These are phyloP conservation scores for Tetranychus urticae DNA, from an alignment of 1,140 invertebrate genomes.

Conservation along the genomic window DNA sequence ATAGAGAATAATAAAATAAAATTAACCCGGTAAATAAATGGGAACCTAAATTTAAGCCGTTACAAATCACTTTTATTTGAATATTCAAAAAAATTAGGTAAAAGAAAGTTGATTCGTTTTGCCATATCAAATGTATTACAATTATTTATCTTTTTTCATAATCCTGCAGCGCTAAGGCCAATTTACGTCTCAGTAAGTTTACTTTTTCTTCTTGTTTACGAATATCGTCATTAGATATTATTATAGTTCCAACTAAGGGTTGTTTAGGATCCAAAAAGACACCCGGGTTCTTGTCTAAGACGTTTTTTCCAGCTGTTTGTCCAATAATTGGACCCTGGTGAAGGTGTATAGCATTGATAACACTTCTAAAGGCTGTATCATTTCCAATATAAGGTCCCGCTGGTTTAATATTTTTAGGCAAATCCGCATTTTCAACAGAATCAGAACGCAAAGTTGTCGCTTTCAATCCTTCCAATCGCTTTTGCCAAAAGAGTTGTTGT, in stretches of 20 bases:
- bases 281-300: conserved; percentile 71
- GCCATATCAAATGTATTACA: too few relatives aligned
- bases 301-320: conserved; percentile 53
- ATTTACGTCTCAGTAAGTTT: conserved; percentile 33
- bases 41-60: not conserved
- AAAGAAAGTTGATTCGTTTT: too few relatives aligned
- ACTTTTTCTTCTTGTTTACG: conserved; percentile 41
- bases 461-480: conserved; percentile 65
- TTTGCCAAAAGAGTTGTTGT: conserved; percentile 93
- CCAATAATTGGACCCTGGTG: conserved; percentile 56
- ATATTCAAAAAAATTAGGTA: too few relatives aligned
- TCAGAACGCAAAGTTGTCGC: conserved; percentile 55
- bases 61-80: too few relatives aligned
- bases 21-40: not conserved
- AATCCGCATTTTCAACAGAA: conserved; percentile 48
- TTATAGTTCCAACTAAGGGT: conserved; percentile 54
- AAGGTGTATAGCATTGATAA: conserved; percentile 60
- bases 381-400: conserved; percentile 66
- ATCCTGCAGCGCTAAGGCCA: not conserved
- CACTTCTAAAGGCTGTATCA: conserved; percentile 70
- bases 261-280: conserved; percentile 89
- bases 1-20: not conserved
- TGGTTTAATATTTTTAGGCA: conserved; percentile 62
- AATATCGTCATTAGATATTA: conserved; percentile 42
- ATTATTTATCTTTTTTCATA: not conserved